Percentiles rank a stretch among this genome's conserved stretches.
Conservation (phyloP, 2,888 invertebrate genomes). For the Polymixis flavicincta region DNA sequence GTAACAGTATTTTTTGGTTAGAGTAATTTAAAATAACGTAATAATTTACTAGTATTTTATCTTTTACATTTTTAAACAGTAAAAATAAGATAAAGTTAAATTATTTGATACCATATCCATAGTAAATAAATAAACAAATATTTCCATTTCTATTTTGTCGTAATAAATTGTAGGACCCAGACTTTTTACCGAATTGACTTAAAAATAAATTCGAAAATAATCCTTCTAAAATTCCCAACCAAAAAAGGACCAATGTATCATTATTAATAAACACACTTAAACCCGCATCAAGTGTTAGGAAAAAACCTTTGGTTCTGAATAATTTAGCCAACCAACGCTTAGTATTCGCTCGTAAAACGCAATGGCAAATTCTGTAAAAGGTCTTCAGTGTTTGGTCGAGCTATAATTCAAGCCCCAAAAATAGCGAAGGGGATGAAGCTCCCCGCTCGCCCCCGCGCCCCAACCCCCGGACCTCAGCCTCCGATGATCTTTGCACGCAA, state of each 20-base stretch:
- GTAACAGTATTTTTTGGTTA: not conserved
- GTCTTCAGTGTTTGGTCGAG: conserved; percentile 89
- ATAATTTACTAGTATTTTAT: not conserved
- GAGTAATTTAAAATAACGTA: not conserved
- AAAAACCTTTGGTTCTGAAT: conserved; percentile 82
- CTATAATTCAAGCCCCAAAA: conserved; percentile 89
- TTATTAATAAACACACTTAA: conserved; percentile 78
- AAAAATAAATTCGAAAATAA: conserved; percentile 12
- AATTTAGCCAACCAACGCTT: conserved; percentile 86
- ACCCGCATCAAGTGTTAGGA: conserved; percentile 74
- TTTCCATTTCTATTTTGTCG: not conserved
- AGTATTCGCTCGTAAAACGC: conserved; percentile 87
- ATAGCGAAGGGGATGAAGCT: conserved; percentile 84
- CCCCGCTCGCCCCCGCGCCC: conserved; percentile 65
- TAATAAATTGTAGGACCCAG: conserved; percentile 1
- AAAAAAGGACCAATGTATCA: conserved; percentile 67
- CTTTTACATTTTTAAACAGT: no score
- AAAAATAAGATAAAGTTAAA: not conserved
- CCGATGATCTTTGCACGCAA: conserved; percentile 84
- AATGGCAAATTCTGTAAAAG: conserved; percentile 89
- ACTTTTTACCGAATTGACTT: not conserved
- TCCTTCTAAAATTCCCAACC: conserved; percentile 8
- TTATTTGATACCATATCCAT: no score
- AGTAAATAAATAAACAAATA: no score
- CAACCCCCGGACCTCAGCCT: conserved; percentile 74